Percentiles rank a stretch among this genome's conserved stretches.
Evolutionary conservation across 2,888 invertebrate species (phyloP).

Genomic region (Phasia obesa): DNA sequence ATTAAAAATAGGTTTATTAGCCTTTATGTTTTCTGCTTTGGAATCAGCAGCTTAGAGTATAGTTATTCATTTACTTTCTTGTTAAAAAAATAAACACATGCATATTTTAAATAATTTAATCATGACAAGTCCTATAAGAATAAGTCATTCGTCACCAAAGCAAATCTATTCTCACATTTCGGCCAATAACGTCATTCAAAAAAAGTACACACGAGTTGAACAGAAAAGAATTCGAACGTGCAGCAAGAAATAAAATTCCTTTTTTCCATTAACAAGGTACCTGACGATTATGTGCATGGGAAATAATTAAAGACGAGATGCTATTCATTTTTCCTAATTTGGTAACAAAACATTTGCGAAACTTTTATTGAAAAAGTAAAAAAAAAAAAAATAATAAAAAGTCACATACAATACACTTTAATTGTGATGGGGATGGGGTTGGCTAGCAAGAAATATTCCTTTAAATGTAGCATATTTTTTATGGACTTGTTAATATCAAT

Average conservation of each 20-base stretch:
- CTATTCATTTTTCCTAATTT: slow-evolving; percentile 13
- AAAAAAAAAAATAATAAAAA: neutral
- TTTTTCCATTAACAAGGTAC: neutral
- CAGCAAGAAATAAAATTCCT: slow-evolving; percentile 6
- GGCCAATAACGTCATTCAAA: neutral
- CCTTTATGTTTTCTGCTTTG: too few relatives aligned
- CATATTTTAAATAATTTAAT: too few relatives aligned
- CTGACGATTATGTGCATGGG: slow-evolving; percentile 10
- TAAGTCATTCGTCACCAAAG: neutral
- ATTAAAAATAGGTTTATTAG: too few relatives aligned
- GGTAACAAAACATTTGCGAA: slow-evolving; percentile 2
- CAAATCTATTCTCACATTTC: neutral
- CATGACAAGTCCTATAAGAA: neutral
- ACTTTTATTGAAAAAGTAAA: too few relatives aligned
- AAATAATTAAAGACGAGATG: slow-evolving; percentile 37
- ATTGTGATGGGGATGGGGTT: neutral
- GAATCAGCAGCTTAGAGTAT: too few relatives aligned
- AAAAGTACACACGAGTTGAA: slow-evolving; percentile 1
- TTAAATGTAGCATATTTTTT: slow-evolving; percentile 9
- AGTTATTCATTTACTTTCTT: too few relatives aligned
- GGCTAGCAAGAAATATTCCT: neutral
- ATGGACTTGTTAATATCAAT: slow-evolving; percentile 10
- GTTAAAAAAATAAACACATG: too few relatives aligned
- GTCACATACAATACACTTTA: neutral
- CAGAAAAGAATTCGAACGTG: slow-evolving; percentile 21